Percentiles rank a stretch among this genome's conserved stretches.
Evolutionary conservation across 2,888 invertebrate species (phyloP).

Genomic region (Drosophila parthenogenetica): DNA sequence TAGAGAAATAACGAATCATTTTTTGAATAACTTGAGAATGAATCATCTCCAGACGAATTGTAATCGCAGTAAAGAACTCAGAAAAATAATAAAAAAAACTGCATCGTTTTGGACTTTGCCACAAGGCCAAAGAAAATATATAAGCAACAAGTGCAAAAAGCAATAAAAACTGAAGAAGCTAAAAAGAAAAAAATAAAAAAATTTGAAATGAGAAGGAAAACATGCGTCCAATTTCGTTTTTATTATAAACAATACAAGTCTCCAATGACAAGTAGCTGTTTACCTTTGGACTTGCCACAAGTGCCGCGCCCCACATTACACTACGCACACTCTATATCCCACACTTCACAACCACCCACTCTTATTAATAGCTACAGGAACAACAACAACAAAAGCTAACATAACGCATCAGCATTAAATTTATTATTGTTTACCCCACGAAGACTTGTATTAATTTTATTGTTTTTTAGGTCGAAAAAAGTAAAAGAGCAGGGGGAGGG

Average conservation of each 20-base stretch:
- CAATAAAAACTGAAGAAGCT: conserved; percentile 1
- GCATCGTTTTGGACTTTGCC: conserved; percentile 52
- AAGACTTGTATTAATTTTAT: conserved; percentile 15
- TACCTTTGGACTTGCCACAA: conserved; percentile 25
- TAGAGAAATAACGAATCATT: too few species aligned
- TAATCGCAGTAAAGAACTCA: conserved; percentile 14
- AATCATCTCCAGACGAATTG: conserved; percentile 21
- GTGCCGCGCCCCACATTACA: background rate
- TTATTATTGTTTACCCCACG: conserved; percentile 29
- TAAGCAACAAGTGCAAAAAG: conserved; percentile 57
- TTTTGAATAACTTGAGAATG: conserved; percentile 1
- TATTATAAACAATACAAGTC: conserved; percentile 17
- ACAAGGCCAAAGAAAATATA: conserved; percentile 55
- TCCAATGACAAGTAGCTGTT: conserved; percentile 23
- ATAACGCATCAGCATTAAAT: conserved; percentile 48
- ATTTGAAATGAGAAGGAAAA: conserved; percentile 3
- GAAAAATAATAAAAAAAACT: background rate
- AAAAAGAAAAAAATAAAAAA: conserved; percentile 14
- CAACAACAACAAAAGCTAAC: conserved; percentile 13
- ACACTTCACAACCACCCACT: conserved; percentile 8
- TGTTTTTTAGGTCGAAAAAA: conserved; percentile 14
- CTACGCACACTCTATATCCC: background rate
- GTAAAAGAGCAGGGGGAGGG: background rate
- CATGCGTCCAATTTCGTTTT: conserved; percentile 14
- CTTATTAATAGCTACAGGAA: conserved; percentile 15